phyloP scores from a whole-genome alignment of 2,113 vertebrate genomes.

The Hyperopisus bebe region DNA sequence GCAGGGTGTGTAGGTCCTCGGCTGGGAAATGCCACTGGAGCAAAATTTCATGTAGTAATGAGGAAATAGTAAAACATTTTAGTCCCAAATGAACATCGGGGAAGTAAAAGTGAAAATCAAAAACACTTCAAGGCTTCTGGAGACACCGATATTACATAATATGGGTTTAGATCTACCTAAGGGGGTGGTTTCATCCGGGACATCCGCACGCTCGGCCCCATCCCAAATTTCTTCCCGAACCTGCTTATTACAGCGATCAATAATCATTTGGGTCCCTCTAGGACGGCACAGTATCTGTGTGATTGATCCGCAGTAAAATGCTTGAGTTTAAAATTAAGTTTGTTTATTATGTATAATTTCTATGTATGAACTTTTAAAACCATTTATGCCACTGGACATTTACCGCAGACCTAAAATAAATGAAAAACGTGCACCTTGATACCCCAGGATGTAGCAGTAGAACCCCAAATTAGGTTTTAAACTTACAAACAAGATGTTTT shows the following conservation, averaged over 20 bases:
- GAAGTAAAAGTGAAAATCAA: background rate
- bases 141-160: background rate
- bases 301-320: background rate
- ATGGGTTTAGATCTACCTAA: background rate
- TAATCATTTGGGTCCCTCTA: background rate
- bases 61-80: slow-evolving; percentile 2
- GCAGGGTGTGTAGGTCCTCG: background rate
- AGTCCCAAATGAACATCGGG: background rate
- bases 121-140: background rate
- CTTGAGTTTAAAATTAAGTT: background rate
- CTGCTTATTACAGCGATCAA: background rate
- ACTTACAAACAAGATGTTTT: background rate
- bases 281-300: background rate
- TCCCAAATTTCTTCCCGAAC: background rate
- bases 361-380: background rate
- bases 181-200: background rate
- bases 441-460: background rate
- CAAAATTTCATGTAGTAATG: background rate
- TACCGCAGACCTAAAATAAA: background rate
- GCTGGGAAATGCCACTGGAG: background rate
- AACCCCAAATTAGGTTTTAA: background rate
- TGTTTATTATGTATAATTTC: background rate
- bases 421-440: background rate
- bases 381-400: background rate
- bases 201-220: background rate